Evolutionary conservation across 1,140 invertebrate genomes (phyloP).

Genomic region (Harpegnathos saltator): DNA sequence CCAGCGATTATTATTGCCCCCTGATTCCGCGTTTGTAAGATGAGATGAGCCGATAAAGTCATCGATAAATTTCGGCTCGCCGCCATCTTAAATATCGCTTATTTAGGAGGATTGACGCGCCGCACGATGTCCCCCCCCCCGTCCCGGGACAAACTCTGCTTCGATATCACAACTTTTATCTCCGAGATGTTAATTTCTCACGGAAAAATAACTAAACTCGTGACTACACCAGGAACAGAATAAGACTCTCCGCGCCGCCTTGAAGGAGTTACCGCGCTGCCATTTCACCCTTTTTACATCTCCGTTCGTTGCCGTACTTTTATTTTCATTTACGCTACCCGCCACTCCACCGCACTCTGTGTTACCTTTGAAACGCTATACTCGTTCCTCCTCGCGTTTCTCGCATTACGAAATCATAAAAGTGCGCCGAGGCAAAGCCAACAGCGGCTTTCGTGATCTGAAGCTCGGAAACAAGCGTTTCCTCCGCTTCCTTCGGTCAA

Average conservation of each 20-base stretch:
- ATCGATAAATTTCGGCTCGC: background rate
- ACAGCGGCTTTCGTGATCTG: background rate
- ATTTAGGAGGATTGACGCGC: too few relatives aligned
- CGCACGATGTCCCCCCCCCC: too few relatives aligned
- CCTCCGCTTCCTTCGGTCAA: background rate
- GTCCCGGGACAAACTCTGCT: background rate
- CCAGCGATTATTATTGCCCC: too few relatives aligned
- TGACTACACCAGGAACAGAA: constrained; percentile 6
- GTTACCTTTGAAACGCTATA: constrained; percentile 16
- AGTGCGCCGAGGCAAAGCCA: background rate
- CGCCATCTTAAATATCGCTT: too few relatives aligned
- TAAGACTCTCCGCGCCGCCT: background rate
- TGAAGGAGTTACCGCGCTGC: constrained; percentile 11
- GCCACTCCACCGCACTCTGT: constrained; percentile 2
- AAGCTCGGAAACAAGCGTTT: background rate
- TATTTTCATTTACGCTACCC: constrained; percentile 16
- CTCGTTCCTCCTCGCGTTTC: constrained; percentile 19
- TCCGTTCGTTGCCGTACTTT: constrained; percentile 13
- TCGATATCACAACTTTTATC: background rate
- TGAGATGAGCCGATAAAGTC: too few relatives aligned
- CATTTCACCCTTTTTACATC: background rate
- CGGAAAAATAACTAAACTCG: background rate
- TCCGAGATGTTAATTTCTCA: background rate
- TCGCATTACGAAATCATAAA: constrained; percentile 26
- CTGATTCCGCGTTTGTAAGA: too few relatives aligned